These are phyloP conservation scores for Neomicropteryx cornuta DNA, from an alignment of 1,140 invertebrate genomes.

Conservation along the genomic window DNA sequence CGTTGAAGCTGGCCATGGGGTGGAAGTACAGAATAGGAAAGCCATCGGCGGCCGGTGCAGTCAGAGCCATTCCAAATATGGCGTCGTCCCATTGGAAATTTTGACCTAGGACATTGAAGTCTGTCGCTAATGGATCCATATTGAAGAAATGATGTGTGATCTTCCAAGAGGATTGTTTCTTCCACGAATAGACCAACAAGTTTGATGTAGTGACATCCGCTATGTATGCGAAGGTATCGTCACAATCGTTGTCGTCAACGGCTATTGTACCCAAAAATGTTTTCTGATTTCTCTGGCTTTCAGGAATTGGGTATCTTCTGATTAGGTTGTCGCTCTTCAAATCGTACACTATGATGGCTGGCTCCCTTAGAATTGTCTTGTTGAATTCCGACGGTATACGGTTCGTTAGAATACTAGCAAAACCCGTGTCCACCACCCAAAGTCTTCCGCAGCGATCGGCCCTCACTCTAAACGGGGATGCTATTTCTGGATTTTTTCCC, in stretches of 20 bases:
- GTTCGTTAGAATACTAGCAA: slow-evolving; percentile 47
- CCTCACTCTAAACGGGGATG: slow-evolving; percentile 59
- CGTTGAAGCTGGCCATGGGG: slow-evolving; percentile 58
- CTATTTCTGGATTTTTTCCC: slow-evolving; percentile 48
- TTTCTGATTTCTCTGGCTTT: slow-evolving; percentile 49
- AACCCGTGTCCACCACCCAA: slow-evolving; percentile 66
- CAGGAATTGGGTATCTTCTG: slow-evolving; percentile 48
- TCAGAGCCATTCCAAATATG: slow-evolving; percentile 57
- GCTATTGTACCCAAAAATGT: slow-evolving; percentile 68
- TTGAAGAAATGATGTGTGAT: slow-evolving; percentile 60
- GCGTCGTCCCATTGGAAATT: slow-evolving; percentile 68
- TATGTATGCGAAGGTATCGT: slow-evolving; percentile 53
- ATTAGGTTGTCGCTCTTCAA: slow-evolving; percentile 57
- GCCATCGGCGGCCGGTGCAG: slow-evolving; percentile 47
- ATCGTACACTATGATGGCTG: slow-evolving; percentile 60
- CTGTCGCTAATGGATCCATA: slow-evolving; percentile 53
- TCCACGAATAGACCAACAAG: slow-evolving; percentile 60
- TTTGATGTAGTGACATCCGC: slow-evolving; percentile 53
- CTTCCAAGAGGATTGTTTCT: slow-evolving; percentile 51
- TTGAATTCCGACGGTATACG: slow-evolving; percentile 27
- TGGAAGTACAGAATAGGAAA: slow-evolving; percentile 67
- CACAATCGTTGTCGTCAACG: slow-evolving; percentile 56
- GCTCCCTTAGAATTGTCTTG: slow-evolving; percentile 29
- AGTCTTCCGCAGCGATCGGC: slow-evolving; percentile 63
- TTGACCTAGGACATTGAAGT: slow-evolving; percentile 58